phyloP scores from a whole-genome alignment of 2,888 invertebrate genomes.

The Xestoiulus laeticollis region DNA sequence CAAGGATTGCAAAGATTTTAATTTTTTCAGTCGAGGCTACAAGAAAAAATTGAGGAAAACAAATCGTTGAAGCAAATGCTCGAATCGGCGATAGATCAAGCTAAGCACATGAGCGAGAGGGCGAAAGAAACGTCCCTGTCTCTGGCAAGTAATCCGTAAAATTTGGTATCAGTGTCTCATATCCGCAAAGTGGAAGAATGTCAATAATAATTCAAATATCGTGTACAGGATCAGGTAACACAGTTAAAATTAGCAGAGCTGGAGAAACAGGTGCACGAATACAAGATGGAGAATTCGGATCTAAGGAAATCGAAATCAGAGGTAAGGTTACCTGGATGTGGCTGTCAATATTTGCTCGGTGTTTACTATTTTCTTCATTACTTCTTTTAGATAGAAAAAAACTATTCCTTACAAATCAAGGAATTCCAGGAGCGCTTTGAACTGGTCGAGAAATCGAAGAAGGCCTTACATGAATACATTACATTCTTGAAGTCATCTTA shows the following conservation, averaged over 20 bases:
- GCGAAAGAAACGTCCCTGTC: constrained; percentile 28
- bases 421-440: constrained; percentile 51
- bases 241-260: constrained; percentile 37
- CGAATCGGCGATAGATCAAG: constrained; percentile 49
- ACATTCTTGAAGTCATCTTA: constrained; percentile 55
- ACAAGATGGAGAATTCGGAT: constrained; percentile 35
- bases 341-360: too few relatives aligned
- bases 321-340: neutral
- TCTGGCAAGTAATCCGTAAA: neutral
- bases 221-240: constrained; percentile 42
- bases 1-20: neutral
- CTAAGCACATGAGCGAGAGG: neutral
- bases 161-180: neutral
- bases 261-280: constrained; percentile 49
- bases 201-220: neutral
- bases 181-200: neutral
- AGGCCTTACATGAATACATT: constrained; percentile 54
- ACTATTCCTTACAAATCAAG: neutral
- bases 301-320: neutral
- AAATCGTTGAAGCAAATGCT: constrained; percentile 45
- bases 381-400: constrained; percentile 40
- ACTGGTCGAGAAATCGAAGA: constrained; percentile 37
- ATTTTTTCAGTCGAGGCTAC: constrained; percentile 37
- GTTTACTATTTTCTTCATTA: neutral
- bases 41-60: constrained; percentile 52